Percentiles rank a stretch among this genome's conserved stretches.
phyloP scores from a whole-genome alignment of 2,797 vertebrate species.

The Eremophila alpestris region DNA sequence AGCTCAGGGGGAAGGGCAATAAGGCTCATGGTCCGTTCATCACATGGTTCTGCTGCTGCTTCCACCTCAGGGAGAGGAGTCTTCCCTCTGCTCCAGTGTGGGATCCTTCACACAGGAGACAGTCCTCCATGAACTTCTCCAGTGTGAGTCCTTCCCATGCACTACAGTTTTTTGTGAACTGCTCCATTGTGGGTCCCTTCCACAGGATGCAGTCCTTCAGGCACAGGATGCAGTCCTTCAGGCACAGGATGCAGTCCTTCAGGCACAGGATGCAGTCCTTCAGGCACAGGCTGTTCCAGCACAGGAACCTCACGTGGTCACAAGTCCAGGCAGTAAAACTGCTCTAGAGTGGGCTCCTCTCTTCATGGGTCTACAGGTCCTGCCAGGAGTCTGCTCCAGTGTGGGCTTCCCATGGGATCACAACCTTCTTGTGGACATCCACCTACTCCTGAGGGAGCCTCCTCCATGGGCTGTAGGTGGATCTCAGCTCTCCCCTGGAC shows the following conservation, averaged over 20 bases:
- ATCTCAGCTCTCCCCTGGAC: background rate
- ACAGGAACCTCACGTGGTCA: accelerated
- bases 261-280: background rate
- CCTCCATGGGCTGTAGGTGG: background rate
- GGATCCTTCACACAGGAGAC: background rate
- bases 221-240: background rate
- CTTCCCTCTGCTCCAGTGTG: accelerated
- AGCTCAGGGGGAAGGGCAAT: too few species aligned
- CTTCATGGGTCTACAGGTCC: background rate
- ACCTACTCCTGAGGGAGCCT: background rate
- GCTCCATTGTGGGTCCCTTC: background rate
- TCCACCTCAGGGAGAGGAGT: background rate
- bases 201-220: background rate
- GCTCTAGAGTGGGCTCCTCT: background rate
- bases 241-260: background rate
- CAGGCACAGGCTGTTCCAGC: background rate
- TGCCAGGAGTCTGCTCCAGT: background rate
- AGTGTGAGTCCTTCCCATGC: too few species aligned
- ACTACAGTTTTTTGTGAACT: background rate
- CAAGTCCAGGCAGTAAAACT: background rate
- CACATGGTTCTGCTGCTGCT: background rate
- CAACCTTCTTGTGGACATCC: background rate
- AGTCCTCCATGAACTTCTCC: accelerated
- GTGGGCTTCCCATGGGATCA: background rate
- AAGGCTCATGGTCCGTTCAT: background rate